These are phyloP conservation scores for Sebastes aleutianus DNA, from an alignment of 2,797 vertebrate genomes.

Conservation along the genomic window DNA sequence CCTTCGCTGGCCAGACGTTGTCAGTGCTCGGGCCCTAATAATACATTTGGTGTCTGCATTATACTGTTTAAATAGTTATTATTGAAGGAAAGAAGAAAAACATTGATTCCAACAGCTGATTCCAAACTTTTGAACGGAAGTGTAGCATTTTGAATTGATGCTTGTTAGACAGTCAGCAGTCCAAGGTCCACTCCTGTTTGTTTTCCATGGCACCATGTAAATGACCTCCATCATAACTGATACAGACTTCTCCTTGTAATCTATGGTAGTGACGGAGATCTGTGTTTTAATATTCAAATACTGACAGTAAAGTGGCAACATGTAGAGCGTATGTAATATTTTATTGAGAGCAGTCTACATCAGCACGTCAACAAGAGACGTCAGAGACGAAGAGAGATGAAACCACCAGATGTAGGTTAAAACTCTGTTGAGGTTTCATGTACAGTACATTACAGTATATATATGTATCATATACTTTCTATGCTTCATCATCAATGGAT, in stretches of 20 bases:
- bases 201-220: not conserved
- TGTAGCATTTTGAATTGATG: not conserved
- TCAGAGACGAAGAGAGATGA: not conserved
- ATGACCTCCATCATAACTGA: not conserved
- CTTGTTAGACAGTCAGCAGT: not conserved
- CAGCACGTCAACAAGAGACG: not conserved
- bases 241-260: not conserved
- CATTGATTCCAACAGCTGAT: not conserved
- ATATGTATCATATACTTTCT: not conserved
- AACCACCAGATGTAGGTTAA: not conserved
- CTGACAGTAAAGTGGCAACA: not conserved
- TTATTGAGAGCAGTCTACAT: not conserved
- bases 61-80: not conserved
- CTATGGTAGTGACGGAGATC: not conserved
- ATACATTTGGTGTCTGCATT: not conserved
- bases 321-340: no score
- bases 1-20: no score
- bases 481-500: no score
- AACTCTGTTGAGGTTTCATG: not conserved
- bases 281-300: not conserved
- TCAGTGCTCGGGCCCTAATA: not conserved
- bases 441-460: not conserved
- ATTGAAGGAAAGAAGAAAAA: not conserved
- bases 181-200: not conserved
- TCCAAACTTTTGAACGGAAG: no score